Percentiles rank a stretch among this genome's conserved stretches.
Evolutionary conservation across 2,888 invertebrate species (phyloP).

Genomic region (Cylindroiulus punctatus): DNA sequence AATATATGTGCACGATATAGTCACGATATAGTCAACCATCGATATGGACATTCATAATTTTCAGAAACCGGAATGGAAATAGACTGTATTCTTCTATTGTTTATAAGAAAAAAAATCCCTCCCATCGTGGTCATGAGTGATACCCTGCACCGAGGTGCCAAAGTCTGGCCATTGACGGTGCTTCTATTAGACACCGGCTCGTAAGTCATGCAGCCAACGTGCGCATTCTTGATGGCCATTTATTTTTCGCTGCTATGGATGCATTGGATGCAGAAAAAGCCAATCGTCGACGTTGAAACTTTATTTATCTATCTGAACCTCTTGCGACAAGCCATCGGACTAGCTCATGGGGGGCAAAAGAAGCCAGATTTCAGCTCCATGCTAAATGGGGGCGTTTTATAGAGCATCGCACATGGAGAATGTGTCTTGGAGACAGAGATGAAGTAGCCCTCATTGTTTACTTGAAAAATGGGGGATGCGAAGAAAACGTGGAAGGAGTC

Average conservation of each 20-base stretch:
- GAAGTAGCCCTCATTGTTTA: conserved; percentile 34
- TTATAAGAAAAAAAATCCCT: not conserved
- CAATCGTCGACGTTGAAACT: not conserved
- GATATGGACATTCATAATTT: too few species aligned
- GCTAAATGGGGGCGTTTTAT: not conserved
- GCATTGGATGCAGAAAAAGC: not conserved
- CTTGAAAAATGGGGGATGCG: not conserved
- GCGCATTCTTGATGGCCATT: not conserved
- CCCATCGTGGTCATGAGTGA: not conserved
- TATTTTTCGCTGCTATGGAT: not conserved
- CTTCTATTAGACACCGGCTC: not conserved
- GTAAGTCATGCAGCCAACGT: conserved; percentile 30
- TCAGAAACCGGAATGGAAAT: too few species aligned
- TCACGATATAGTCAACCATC: too few species aligned
- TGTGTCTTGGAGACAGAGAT: conserved; percentile 17
- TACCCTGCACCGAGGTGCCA: not conserved
- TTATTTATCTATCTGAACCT: conserved; percentile 34
- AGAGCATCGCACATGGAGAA: not conserved
- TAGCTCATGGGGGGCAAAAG: too few species aligned
- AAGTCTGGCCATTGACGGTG: not conserved
- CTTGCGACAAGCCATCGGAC: too few species aligned
- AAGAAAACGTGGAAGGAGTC: not conserved
- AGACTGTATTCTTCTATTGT: not conserved
- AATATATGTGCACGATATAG: too few species aligned
- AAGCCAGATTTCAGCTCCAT: not conserved